Percentiles rank a stretch among this genome's conserved stretches.
These are phyloP conservation scores for Oscheius sp. DNA, from an alignment of 2,888 invertebrate genomes.

Conservation along the genomic window DNA sequence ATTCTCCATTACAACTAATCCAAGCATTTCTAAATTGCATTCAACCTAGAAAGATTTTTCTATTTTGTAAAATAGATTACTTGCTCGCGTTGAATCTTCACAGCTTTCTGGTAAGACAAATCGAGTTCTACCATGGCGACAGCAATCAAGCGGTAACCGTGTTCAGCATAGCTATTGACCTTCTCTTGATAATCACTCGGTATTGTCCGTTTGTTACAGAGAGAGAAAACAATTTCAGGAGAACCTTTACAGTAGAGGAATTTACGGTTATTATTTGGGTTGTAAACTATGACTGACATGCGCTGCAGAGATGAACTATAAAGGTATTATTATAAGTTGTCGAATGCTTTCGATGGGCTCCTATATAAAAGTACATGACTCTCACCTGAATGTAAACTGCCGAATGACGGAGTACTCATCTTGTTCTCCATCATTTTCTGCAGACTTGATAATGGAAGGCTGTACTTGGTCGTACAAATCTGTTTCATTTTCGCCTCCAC, in stretches of 20 bases:
- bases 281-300: conserved; percentile 74
- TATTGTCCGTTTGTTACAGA: conserved; percentile 74
- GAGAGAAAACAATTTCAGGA: conserved; percentile 70
- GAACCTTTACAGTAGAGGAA: conserved; percentile 73
- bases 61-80: conserved; percentile 25
- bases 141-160: conserved; percentile 73
- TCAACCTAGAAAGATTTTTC: conserved; percentile 41
- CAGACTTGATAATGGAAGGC: neutral
- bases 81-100: conserved; percentile 51
- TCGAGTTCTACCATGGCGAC: conserved; percentile 73
- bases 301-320: conserved; percentile 74
- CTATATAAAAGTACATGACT: conserved; percentile 6
- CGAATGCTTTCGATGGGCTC: neutral
- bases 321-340: neutral
- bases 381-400: conserved; percentile 73
- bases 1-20: conserved; percentile 93
- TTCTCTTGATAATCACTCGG: conserved; percentile 72
- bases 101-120: conserved; percentile 69
- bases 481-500: conserved; percentile 37
- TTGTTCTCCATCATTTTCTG: neutral
- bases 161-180: conserved; percentile 73
- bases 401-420: conserved; percentile 72
- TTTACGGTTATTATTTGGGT: conserved; percentile 38
- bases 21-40: conserved; percentile 79
- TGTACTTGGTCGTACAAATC: conserved; percentile 41